Conservation (phyloP, 1,140 invertebrate genomes). For the Drosophila kepulauana region DNA sequence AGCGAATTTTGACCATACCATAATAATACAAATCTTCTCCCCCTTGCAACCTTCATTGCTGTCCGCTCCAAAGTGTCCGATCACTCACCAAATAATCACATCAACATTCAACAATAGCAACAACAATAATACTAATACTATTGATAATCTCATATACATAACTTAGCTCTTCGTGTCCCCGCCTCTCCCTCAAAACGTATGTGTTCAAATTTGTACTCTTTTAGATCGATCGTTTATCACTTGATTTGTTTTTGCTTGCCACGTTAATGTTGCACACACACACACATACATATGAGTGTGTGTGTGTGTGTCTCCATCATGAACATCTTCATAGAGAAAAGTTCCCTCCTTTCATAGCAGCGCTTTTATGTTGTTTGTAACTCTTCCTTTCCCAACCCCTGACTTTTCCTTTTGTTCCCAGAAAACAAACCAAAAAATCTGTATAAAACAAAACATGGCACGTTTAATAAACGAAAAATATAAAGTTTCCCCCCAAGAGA, state of each 20-base stretch:
- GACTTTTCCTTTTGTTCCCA: constrained; percentile 21
- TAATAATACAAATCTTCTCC: background rate
- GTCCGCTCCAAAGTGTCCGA: constrained; percentile 6
- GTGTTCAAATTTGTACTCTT: constrained; percentile 22
- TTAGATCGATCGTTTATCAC: constrained; percentile 31
- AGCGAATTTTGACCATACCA: constrained; percentile 5
- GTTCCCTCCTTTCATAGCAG: background rate
- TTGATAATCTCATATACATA: constrained; percentile 2
- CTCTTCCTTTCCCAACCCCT: background rate
- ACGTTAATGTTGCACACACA: constrained; percentile 14
- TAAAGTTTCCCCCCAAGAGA: constrained; percentile 9
- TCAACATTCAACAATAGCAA: background rate
- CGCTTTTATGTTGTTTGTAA: background rate
- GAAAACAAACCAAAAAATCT: constrained; percentile 11
- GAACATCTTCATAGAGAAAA: constrained; percentile 7
- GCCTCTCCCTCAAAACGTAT: background rate
- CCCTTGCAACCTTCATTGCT: background rate
- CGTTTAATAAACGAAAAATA: constrained; percentile 54
- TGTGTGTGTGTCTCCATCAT: background rate
- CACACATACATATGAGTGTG: background rate
- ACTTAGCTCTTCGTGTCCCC: constrained; percentile 9
- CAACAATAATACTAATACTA: background rate
- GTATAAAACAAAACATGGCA: constrained; percentile 70
- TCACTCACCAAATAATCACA: background rate
- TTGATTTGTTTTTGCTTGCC: constrained; percentile 32